A percentile compares a stretch with the other conserved stretches of the same genome.
Evolutionary conservation across 2,797 vertebrate species (phyloP).

Genomic region (Hapalemur alaotrensis): DNA sequence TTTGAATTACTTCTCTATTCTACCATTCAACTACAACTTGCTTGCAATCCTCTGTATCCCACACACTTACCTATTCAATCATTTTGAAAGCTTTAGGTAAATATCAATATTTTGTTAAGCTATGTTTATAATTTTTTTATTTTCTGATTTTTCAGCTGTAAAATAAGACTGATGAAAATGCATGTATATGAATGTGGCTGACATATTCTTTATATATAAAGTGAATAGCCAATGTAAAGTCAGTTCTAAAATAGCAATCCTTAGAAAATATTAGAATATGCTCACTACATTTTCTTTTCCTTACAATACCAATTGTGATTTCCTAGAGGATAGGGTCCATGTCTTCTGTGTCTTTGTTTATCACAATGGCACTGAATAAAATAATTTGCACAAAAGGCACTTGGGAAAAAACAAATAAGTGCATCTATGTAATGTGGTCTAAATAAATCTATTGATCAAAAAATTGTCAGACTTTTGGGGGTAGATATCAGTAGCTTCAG

Average conservation of each 20-base stretch:
- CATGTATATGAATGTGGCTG: conserved; percentile 35
- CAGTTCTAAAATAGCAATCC: conserved; percentile 45
- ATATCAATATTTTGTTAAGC: conserved; percentile 55
- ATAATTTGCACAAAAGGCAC: neutral
- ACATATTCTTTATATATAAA: conserved; percentile 49
- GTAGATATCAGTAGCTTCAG: neutral
- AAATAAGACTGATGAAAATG: conserved; percentile 58
- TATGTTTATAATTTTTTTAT: conserved; percentile 68
- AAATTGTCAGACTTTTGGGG: neutral
- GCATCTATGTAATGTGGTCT: neutral
- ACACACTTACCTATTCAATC: conserved; percentile 45
- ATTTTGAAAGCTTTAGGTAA: conserved; percentile 45
- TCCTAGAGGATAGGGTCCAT: neutral
- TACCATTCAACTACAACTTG: conserved; percentile 5
- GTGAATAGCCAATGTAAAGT: conserved; percentile 22
- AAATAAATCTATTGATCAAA: neutral
- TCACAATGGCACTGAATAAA: neutral
- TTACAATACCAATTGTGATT: conserved; percentile 3
- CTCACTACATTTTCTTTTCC: conserved; percentile 30
- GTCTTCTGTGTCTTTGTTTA: neutral
- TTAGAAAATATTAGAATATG: conserved; percentile 56
- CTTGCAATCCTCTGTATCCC: neutral
- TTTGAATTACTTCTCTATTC: conserved; percentile 59
- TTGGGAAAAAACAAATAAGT: conserved; percentile 1
- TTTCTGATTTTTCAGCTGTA: conserved; percentile 62